Percentiles rank a stretch among this genome's conserved stretches.
phyloP scores from a whole-genome alignment of 2,797 vertebrate genomes.

The Discoglossus pictus region DNA sequence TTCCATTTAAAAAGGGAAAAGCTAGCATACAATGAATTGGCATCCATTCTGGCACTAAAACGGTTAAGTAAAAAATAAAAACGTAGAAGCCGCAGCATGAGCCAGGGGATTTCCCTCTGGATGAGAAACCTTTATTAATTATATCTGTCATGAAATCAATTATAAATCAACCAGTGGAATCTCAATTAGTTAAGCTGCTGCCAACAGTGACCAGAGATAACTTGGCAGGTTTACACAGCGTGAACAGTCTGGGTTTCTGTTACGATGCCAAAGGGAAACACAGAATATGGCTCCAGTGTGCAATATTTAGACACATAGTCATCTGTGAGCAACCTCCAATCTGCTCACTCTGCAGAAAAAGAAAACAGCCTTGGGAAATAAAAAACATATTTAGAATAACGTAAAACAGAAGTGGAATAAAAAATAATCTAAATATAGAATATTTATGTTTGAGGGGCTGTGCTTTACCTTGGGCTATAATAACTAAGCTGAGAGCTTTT shows the following conservation, averaged over 20 bases:
- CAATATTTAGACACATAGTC: slow-evolving; percentile 29
- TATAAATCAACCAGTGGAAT: slow-evolving; percentile 39
- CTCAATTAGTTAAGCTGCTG: slow-evolving; percentile 35
- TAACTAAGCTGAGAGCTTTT: no score
- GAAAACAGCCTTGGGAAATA: not conserved
- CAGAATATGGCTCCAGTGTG: slow-evolving; percentile 14
- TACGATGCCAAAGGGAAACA: slow-evolving; percentile 22
- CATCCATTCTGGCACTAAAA: no score
- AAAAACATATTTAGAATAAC: not conserved
- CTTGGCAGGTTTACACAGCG: slow-evolving; percentile 30
- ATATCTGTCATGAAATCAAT: slow-evolving; percentile 42
- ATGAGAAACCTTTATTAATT: slow-evolving; percentile 33
- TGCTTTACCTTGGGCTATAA: no score
- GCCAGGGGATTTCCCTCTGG: slow-evolving; percentile 5
- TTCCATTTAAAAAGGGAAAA: no score
- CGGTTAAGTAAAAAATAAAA: slow-evolving; percentile 1
- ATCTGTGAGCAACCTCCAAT: slow-evolving; percentile 25
- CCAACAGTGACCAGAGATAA: slow-evolving; percentile 34
- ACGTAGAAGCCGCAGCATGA: not conserved
- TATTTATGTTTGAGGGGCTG: no score
- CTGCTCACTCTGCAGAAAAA: slow-evolving; percentile 16
- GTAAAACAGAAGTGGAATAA: not conserved
- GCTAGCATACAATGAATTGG: no score
- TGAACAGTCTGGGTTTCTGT: slow-evolving; percentile 17
- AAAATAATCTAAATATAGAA: no score